These are phyloP conservation scores for Solea solea DNA, from an alignment of 2,113 vertebrate genomes.

Conservation along the genomic window DNA sequence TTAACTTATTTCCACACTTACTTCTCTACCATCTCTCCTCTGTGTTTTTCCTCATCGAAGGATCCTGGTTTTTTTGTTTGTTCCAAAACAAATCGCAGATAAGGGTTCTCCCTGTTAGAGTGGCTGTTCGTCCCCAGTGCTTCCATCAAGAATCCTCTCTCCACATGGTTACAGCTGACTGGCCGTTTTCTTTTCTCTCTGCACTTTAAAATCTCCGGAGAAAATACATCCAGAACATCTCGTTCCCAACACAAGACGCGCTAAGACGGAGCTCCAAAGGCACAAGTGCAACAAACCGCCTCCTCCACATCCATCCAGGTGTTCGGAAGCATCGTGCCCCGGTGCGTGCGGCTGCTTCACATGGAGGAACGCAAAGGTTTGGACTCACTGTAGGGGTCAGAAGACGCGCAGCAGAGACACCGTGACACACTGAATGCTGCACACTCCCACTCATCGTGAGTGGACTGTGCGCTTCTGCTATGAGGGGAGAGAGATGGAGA, in stretches of 20 bases:
- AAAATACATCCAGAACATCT: slow-evolving; percentile 63
- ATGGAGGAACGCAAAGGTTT: not conserved
- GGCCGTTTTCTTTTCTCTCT: slow-evolving; percentile 10
- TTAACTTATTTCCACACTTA: slow-evolving; percentile 52
- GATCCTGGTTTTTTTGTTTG: slow-evolving; percentile 18
- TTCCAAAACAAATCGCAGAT: slow-evolving; percentile 8
- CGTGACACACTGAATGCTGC: not conserved
- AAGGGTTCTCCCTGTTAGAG: slow-evolving; percentile 1
- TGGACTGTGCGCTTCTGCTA: too few relatives aligned
- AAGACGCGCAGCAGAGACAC: not conserved
- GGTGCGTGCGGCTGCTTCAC: not conserved
- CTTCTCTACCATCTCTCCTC: slow-evolving; percentile 80
- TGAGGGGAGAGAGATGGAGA: slow-evolving; percentile 12
- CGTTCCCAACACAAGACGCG: slow-evolving; percentile 45
- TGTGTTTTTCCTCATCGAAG: slow-evolving; percentile 64
- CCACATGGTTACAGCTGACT: slow-evolving; percentile 53
- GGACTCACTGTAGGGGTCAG: not conserved
- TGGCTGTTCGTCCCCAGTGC: slow-evolving; percentile 14
- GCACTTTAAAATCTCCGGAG: slow-evolving; percentile 37
- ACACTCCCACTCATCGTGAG: not conserved
- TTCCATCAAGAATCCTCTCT: slow-evolving; percentile 18
- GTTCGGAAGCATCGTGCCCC: slow-evolving; percentile 40
- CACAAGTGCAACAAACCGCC: not conserved
- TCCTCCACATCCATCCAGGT: slow-evolving; percentile 30
- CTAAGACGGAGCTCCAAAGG: slow-evolving; percentile 10